Conservation (phyloP, 64 coral and sea anemone species). For the Montipora sp. region DNA sequence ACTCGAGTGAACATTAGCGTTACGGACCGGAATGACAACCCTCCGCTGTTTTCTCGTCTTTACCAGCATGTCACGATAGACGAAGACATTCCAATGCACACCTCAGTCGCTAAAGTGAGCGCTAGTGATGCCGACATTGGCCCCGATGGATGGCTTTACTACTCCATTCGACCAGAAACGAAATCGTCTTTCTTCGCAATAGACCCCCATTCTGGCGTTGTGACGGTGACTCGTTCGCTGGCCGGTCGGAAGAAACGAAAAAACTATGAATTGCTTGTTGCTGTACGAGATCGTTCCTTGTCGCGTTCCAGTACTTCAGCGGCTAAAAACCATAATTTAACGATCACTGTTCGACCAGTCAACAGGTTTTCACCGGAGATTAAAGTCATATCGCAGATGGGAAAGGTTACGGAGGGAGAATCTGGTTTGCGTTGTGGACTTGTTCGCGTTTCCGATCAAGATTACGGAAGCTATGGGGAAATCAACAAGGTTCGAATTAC, state of each 20-base stretch:
- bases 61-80: conserved; percentile 52
- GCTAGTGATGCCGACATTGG: conserved; percentile 76
- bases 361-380: conserved; percentile 86
- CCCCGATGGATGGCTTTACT: conserved; percentile 74
- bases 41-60: conserved; percentile 68
- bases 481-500: conserved; percentile 56
- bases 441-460: conserved; percentile 50
- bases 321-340: conserved; percentile 42
- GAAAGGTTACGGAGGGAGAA: conserved; percentile 46
- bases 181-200: conserved; percentile 63
- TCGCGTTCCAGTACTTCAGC: conserved; percentile 11
- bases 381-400: conserved; percentile 61
- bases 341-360: conserved; percentile 37
- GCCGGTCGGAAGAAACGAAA: conserved; percentile 6
- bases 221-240: conserved; percentile 53
- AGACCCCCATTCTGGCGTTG: conserved; percentile 67
- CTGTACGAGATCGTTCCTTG: conserved; percentile 43
- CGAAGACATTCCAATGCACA: conserved; percentile 67
- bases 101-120: conserved; percentile 58
- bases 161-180: conserved; percentile 41
- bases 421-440: conserved; percentile 56
- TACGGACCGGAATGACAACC: conserved; percentile 80
- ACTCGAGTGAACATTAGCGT: conserved; percentile 84
- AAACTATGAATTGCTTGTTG: conserved; percentile 35
- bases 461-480: conserved; percentile 47